Evolutionary conservation across 2,888 invertebrate genomes (phyloP), one percentile per base, ranked within the genome.

Genomic region (Drosophila formosana): DNA sequence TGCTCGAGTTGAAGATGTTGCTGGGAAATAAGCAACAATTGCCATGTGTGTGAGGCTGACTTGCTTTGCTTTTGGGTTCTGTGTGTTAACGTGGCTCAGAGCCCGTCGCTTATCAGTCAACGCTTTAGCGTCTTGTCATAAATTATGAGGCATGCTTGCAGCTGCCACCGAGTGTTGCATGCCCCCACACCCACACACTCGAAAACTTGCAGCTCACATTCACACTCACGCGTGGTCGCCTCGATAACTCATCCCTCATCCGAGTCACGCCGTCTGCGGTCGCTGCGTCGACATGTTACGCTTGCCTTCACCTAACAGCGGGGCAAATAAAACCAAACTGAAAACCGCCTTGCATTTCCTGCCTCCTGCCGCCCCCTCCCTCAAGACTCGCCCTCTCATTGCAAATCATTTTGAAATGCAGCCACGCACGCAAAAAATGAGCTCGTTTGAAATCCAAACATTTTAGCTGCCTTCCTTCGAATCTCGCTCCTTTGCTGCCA

Each of bases 371-470:
- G 6, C 26, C 8, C 3, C 11, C n/a, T 32, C 32, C 8, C 18
- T 57, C 37, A 8, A 39, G 18, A 18, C 18, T 18, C 7, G 41
- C 13, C 45, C 30, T 30, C 30, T 4, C 60, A 64, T 76, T 71
- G 84, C 79, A 89, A 85, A 84, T 84, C 77, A 89, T 87, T 85
- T 72, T 71, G 72, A 89, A 85, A 89, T 85, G 84, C 84, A 84
- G 78, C 83, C 67, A 89, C 85, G 85, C 88, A 88, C 88, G 83
- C 83, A 66, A 82, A 86, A 86, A 83, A 86, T 83, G 88, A 83
- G 88, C 88, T 87, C 82, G 82, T 82, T 82, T 79, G 85, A 84
- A 87, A 89, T 81, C 85, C 89, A 84, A 87, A 78, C 85, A 87
- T 81, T 84, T 88, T 72, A 71, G 67, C 70, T 55, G 66, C 49